A percentile compares a stretch with the other conserved stretches of the same genome.
Conservation (phyloP, 2,888 invertebrate species). For the Apocheima hispidaria region DNA sequence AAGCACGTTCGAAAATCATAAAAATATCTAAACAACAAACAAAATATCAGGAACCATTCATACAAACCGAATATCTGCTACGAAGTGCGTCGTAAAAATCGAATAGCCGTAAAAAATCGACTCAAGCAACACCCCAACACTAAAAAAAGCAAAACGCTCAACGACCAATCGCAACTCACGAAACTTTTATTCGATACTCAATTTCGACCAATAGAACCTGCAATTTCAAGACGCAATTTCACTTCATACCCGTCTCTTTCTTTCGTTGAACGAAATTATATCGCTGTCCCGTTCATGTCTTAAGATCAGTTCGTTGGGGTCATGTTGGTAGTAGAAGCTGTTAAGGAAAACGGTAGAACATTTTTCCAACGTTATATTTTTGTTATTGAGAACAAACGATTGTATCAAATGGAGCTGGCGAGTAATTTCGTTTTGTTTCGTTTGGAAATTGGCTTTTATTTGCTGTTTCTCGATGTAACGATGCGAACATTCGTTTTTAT, state of each 20-base stretch:
- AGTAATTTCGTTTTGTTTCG: slow-evolving; percentile 32
- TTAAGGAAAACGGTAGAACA: slow-evolving; percentile 7
- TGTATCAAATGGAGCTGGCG: slow-evolving; percentile 29
- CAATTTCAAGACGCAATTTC: slow-evolving; percentile 49
- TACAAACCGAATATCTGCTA: slow-evolving; percentile 57
- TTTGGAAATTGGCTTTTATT: slow-evolving; percentile 31
- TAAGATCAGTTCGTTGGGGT: slow-evolving; percentile 20
- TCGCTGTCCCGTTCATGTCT: slow-evolving; percentile 29
- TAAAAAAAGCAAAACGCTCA: slow-evolving; percentile 50
- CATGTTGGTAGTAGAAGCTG: slow-evolving; percentile 7
- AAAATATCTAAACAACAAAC: slow-evolving; percentile 46
- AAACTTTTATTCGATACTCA: slow-evolving; percentile 61
- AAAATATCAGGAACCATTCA: slow-evolving; percentile 56
- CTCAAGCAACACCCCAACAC: slow-evolving; percentile 40
- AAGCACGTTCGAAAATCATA: slow-evolving; percentile 32
- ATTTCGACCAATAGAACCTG: slow-evolving; percentile 59
- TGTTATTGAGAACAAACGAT: slow-evolving; percentile 30
- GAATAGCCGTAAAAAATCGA: slow-evolving; percentile 62
- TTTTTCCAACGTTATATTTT: slow-evolving; percentile 18
- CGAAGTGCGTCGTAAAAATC: slow-evolving; percentile 71
- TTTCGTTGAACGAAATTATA: slow-evolving; percentile 17
- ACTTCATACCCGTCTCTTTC: slow-evolving; percentile 47
- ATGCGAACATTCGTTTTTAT: slow-evolving; percentile 32
- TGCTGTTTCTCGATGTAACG: slow-evolving; percentile 24
- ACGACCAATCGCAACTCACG: slow-evolving; percentile 54